Evolutionary conservation across 2,888 invertebrate species (phyloP).

Genomic region (Desoria tigrina): DNA sequence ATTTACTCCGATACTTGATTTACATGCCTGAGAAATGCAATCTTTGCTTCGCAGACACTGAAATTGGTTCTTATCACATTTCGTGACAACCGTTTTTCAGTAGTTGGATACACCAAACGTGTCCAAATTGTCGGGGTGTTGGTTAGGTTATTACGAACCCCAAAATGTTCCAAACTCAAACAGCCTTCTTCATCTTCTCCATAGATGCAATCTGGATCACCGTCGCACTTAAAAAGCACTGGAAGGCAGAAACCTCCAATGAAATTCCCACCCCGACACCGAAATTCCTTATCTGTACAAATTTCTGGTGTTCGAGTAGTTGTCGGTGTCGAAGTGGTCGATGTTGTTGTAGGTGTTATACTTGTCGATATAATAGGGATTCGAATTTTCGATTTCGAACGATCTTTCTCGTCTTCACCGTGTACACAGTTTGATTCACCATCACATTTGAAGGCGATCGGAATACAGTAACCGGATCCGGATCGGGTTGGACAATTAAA

Average conservation of each 20-base stretch:
- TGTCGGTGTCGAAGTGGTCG: constrained; percentile 1
- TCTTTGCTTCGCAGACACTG: too few species aligned
- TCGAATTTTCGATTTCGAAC: background rate
- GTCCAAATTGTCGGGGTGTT: too few species aligned
- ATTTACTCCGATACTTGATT: too few species aligned
- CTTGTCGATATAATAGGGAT: background rate
- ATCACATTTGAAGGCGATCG: too few species aligned
- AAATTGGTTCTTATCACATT: too few species aligned
- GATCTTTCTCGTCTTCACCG: constrained; percentile 24
- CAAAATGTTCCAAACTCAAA: too few species aligned
- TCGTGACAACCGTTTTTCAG: too few species aligned
- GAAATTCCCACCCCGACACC: background rate
- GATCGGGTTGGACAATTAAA: too few species aligned
- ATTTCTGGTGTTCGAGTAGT: background rate
- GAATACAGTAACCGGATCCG: too few species aligned
- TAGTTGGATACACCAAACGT: too few species aligned
- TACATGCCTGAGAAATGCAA: too few species aligned
- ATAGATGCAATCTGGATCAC: background rate
- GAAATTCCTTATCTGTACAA: background rate
- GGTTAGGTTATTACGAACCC: too few species aligned
- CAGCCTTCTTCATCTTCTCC: constrained; percentile 28
- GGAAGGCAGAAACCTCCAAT: background rate
- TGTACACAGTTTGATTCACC: background rate
- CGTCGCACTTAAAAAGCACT: background rate
- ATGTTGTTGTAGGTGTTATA: background rate